Evolutionary conservation across 2,113 vertebrate genomes (phyloP), one percentile per base, ranked within the genome.

Genomic region (Dipodomys stephensi): DNA sequence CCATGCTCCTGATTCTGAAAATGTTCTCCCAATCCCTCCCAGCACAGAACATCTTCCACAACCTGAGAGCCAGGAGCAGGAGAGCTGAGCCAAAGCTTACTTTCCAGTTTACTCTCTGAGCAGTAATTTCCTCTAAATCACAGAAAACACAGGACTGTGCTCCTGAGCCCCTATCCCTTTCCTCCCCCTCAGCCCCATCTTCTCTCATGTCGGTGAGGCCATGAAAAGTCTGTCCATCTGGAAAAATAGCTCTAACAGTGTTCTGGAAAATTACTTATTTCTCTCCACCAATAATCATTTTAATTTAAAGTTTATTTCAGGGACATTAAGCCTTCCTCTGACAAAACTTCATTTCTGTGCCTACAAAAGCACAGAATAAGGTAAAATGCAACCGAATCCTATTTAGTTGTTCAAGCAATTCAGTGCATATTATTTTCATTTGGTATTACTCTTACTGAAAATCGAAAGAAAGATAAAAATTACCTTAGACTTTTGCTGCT

Each of bases 401-500:
- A 7, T 44, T 64, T 76, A 57, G 69, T 87, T 83, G 90, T 73
- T 53, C 6, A 8, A 87, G 65, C 12, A 3, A 84, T 74, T 93
- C 79, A 5, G 78, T 53, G 64, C 30, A 12, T 88, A 72, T 84
- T 64, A n/a, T 83, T 94, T 94, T 30, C 60, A 84, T 35, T 90
- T 62, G 32, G 64, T 46, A 44, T 77, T 44, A 44, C 30, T 76
- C 76, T 62, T 90, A 10, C 74, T 96, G 77, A 96, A 95, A 80
- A 87, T 71, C 88, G 92, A 97, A 93, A 62, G 71, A 65, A 81
- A 87, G 68, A 81, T 65, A 65, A 82, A 78, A 73, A 64, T 95
- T 96, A 96, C 95, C 96, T 97, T 62, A 20, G 18, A 80, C 20
- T 53, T 87, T n/a, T 76, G 68, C 92, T 88, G 89, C 89, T 23